Conservation (phyloP, 2,797 vertebrate species). For the Sitta carolinensis region DNA sequence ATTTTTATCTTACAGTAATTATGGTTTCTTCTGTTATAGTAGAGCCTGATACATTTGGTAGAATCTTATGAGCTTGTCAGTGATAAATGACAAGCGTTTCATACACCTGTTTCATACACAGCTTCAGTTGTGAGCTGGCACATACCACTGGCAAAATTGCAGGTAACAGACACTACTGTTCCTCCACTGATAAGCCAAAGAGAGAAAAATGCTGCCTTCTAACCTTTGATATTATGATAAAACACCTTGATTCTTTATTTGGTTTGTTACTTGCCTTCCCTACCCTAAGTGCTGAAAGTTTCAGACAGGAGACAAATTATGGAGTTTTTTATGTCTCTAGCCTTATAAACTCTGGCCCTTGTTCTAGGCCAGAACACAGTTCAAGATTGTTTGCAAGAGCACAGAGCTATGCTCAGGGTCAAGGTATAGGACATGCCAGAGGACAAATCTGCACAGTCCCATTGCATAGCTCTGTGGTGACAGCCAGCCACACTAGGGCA, state of each 20-base stretch:
- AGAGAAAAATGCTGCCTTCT: background rate
- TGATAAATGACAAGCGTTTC: background rate
- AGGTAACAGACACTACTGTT: background rate
- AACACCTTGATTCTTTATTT: background rate
- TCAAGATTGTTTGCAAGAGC: background rate
- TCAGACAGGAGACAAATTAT: background rate
- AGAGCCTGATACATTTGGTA: background rate
- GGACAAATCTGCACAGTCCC: background rate
- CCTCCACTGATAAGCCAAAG: background rate
- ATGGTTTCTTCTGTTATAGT: background rate
- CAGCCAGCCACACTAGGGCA: background rate
- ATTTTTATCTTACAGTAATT: background rate
- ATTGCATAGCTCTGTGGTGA: background rate
- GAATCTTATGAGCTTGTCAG: background rate
- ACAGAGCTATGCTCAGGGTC: background rate
- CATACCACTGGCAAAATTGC: background rate
- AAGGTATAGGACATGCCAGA: background rate
- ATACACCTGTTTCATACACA: background rate
- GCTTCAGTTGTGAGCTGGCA: background rate
- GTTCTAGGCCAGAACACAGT: background rate
- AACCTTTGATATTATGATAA: background rate
- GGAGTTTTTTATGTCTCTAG: background rate
- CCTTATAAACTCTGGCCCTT: background rate
- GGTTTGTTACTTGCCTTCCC: background rate
- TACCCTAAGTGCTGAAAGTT: background rate